Conservation (phyloP, 2,797 vertebrate species). For the Alcedo quadribrachys region DNA sequence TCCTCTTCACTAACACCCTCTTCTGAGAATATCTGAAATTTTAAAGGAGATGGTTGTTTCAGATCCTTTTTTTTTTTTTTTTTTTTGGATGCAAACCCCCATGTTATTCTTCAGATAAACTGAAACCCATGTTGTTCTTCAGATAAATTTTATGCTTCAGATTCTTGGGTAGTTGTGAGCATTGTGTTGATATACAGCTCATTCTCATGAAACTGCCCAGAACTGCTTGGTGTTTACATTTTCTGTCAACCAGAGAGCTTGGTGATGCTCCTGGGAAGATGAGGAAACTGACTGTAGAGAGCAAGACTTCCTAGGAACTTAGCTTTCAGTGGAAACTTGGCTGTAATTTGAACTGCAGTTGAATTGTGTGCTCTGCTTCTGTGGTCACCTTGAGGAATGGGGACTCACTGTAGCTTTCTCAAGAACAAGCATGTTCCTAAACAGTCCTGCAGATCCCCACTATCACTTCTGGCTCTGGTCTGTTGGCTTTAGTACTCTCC, state of each 20-base stretch:
- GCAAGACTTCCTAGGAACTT: neutral
- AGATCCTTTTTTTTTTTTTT: slow-evolving; percentile 33
- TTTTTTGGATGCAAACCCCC: neutral
- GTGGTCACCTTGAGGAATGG: neutral
- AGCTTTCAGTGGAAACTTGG: neutral
- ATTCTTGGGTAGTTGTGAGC: neutral
- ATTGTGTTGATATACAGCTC: neutral
- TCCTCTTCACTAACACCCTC: slow-evolving; percentile 2
- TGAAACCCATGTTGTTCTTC: neutral
- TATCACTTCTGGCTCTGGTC: neutral
- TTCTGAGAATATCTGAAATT: slow-evolving; percentile 35
- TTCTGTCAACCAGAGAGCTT: neutral
- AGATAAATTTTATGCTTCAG: neutral
- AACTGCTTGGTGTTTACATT: neutral
- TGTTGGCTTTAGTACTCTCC: neutral
- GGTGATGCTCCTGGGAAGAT: neutral
- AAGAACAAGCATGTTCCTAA: neutral
- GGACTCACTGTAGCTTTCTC: neutral
- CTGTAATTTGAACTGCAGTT: neutral
- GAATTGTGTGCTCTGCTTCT: neutral
- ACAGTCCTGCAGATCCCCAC: neutral
- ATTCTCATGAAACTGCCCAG: neutral
- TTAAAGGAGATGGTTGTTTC: slow-evolving; percentile 44
- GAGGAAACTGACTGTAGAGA: neutral
- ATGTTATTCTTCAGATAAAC: neutral